Conservation (phyloP, 53 echinoderm and acorn worm species). For the Holothuria scabra region DNA sequence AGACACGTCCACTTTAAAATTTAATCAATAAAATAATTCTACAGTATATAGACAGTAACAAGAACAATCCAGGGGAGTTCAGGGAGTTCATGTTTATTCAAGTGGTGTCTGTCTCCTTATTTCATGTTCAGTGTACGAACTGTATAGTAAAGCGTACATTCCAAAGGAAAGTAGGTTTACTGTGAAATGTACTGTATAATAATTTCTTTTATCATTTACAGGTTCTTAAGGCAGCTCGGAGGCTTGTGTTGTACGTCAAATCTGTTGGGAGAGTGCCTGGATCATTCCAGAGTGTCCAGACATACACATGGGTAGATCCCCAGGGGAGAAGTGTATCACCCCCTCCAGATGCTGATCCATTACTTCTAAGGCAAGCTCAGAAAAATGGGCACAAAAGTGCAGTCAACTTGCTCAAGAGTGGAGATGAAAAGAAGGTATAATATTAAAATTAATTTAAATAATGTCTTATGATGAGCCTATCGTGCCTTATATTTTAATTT, state of each 20-base stretch:
- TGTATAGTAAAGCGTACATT: too few species aligned
- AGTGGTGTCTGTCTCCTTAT: too few species aligned
- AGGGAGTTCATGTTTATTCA: too few species aligned
- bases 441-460: too few species aligned
- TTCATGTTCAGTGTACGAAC: too few species aligned
- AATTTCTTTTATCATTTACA: slow-evolving; percentile 29
- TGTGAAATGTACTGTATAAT: not conserved
- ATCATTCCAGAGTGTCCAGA: slow-evolving; percentile 85
- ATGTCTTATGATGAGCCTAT: too few species aligned
- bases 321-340: slow-evolving; percentile 94
- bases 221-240: slow-evolving; percentile 84
- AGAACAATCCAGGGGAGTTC: too few species aligned
- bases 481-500: too few species aligned
- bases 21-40: too few species aligned
- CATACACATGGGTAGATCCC: slow-evolving; percentile 96
- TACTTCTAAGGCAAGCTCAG: not conserved
- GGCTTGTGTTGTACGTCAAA: slow-evolving; percentile 82
- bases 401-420: slow-evolving; percentile 82
- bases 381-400: slow-evolving; percentile 68
- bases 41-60: too few species aligned
- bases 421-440: slow-evolving; percentile 88
- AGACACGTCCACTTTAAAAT: too few species aligned
- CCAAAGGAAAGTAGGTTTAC: not conserved
- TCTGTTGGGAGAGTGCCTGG: slow-evolving; percentile 95
- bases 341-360: slow-evolving; percentile 82